phyloP scores from a whole-genome alignment of 2,113 vertebrate genomes.

The Turnix velox region DNA sequence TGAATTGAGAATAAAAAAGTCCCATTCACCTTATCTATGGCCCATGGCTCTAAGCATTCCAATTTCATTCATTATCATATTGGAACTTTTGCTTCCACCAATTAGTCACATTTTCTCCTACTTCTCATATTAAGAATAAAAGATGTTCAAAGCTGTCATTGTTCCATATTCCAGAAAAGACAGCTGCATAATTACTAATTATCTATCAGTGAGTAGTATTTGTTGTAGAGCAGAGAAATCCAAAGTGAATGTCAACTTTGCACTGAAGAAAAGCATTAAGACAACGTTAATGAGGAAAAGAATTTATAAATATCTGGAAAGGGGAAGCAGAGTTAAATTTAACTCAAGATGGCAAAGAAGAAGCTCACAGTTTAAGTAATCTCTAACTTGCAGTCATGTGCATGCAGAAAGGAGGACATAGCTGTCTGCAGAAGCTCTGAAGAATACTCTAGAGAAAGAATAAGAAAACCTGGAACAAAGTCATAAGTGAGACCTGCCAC shows the following conservation, averaged over 20 bases:
- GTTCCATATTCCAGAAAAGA: neutral
- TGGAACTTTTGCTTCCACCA: neutral
- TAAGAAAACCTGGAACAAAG: neutral
- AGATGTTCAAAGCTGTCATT: neutral
- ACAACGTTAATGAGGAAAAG: neutral
- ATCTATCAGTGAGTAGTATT: neutral
- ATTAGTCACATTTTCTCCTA: neutral
- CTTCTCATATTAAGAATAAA: neutral
- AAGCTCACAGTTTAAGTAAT: neutral
- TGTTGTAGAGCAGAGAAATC: neutral
- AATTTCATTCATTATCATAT: neutral
- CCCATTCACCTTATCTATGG: neutral
- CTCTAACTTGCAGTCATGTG: neutral
- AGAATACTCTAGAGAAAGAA: neutral
- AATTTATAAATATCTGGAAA: conserved; percentile 9
- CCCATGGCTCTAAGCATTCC: neutral
- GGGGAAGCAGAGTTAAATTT: conserved; percentile 5
- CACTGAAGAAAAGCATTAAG: neutral
- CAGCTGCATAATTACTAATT: neutral
- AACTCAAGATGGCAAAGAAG: neutral
- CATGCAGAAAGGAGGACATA: neutral
- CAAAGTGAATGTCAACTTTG: neutral
- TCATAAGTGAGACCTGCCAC: neutral
- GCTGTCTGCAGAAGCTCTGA: neutral
- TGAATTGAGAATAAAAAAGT: neutral